Evolutionary conservation across 2,113 vertebrate species (phyloP), one percentile per base, ranked within the genome.

Genomic region (Sinocyclocheilus anophthalmus): DNA sequence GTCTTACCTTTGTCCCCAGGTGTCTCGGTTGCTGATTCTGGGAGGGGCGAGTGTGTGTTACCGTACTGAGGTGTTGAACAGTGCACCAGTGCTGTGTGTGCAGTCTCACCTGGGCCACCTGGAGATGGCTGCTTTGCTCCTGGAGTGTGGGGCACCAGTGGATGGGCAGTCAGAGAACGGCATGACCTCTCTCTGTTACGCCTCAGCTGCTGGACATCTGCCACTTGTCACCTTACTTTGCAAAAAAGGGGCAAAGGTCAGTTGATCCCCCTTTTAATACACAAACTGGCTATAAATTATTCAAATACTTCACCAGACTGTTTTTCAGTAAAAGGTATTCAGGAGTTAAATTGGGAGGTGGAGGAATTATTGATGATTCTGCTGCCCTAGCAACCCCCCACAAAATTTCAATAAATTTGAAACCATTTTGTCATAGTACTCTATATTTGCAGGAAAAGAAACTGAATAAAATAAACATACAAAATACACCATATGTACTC

Each of bases 11-110:
- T 67, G 50, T 85, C 87, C 88, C 53, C 90, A 99, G 98, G 98
- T 99, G 87, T 99, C 98, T 91, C 97, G 98, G 26, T 94, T 99
- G 85, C 92, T 99, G 92, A 98, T 99, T 92, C 91, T 97, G 86
- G 97, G 96, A 53, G 98, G 98, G 8, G 98, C 98, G 39, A 98
- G 96, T 20, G 96, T 97, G 83, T 97, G 96, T 95, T 98, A 99
- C 88, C 95, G 95, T 86, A 98, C 98, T 0, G 98, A 99, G 93
- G 98, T 98, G 78, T 92, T 99, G 65, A 98, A 97, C 85, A 98
- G 96, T 0, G 96, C 98, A 80, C 97, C 98, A 8, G 95, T 99
- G 88, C 93, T 98, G 77, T 97, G 96, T 2, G 96, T 99, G 65
- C 97, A 99, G 82, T 95, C 96, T 0, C 97, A 99, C 92, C 94